A percentile compares a stretch with the other conserved stretches of the same genome.
phyloP scores from a whole-genome alignment of 2,797 vertebrate species.

The Percopsis omiscomaycus region DNA sequence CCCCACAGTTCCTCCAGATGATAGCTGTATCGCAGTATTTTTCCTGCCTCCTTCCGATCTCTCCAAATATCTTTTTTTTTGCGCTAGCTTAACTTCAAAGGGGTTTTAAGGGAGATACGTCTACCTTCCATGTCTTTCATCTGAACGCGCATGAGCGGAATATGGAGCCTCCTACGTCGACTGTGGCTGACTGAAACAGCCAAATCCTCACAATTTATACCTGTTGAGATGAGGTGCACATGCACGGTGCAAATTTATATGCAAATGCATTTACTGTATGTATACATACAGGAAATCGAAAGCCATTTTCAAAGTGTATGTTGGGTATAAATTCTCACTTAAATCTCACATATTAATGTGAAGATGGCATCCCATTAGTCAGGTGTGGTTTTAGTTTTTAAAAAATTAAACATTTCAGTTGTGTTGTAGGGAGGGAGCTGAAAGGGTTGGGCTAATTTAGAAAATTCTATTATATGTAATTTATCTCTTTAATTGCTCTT shows the following conservation, averaged over 20 bases:
- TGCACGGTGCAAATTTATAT: neutral
- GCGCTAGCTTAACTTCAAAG: conserved; percentile 62
- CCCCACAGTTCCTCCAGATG: conserved; percentile 56
- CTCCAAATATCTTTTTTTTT: conserved; percentile 46
- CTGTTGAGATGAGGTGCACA: conserved; percentile 22
- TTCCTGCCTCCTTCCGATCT: conserved; percentile 21
- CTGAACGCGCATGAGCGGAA: conserved; percentile 37
- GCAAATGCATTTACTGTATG: conserved; percentile 15
- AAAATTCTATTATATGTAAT: too few species aligned
- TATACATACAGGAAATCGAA: conserved; percentile 27
- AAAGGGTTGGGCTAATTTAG: neutral
- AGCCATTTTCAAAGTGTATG: conserved; percentile 9
- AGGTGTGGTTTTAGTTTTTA: conserved; percentile 18
- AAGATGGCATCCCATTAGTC: conserved; percentile 23
- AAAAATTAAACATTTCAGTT: conserved; percentile 2
- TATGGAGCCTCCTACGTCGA: conserved; percentile 24
- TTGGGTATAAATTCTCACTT: neutral
- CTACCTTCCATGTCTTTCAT: conserved; percentile 51
- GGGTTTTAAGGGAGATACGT: conserved; percentile 62
- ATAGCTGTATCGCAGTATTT: conserved; percentile 51
- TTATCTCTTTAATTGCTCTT: too few species aligned
- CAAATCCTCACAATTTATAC: conserved; percentile 18
- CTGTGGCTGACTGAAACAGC: conserved; percentile 8
- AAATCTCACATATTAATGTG: conserved; percentile 20
- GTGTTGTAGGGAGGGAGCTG: conserved; percentile 16